Evolutionary conservation across 1,140 invertebrate genomes (phyloP).

Genomic region (Megalonaias nervosa): DNA sequence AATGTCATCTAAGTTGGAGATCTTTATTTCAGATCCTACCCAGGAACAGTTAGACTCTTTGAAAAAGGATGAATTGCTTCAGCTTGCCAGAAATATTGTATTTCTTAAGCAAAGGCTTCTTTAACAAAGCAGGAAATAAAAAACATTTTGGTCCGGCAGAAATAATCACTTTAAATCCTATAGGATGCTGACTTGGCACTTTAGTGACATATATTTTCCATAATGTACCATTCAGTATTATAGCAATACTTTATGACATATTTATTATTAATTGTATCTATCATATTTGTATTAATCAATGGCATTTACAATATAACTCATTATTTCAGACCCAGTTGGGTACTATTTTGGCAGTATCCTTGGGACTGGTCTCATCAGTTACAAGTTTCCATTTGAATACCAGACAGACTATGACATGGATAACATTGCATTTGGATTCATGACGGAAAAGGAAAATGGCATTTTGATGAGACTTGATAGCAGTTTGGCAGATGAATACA

Average conservation of each 20-base stretch:
- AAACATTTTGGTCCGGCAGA: too few species aligned
- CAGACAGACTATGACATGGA: constrained; percentile 40
- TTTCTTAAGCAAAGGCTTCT: too few species aligned
- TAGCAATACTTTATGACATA: not conserved
- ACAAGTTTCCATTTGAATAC: constrained; percentile 38
- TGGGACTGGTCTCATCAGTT: constrained; percentile 49
- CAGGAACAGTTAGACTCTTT: too few species aligned
- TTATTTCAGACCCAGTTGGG: constrained; percentile 53
- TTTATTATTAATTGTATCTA: too few species aligned
- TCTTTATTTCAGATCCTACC: too few species aligned
- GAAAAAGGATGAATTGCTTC: too few species aligned
- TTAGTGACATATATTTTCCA: too few species aligned
- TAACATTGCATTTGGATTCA: constrained; percentile 63
- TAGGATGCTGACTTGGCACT: too few species aligned
- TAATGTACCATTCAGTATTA: not conserved
- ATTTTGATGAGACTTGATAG: constrained; percentile 52
- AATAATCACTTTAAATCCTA: too few species aligned
- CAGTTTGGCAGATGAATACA: constrained; percentile 48
- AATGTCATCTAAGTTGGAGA: too few species aligned
- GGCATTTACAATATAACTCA: not conserved
- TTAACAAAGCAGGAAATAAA: too few species aligned
- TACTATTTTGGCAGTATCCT: constrained; percentile 50
- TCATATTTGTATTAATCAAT: not conserved
- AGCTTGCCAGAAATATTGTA: too few species aligned
- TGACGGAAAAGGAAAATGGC: constrained; percentile 59